These are phyloP conservation scores for Eupeodes luniger DNA, from an alignment of 2,888 invertebrate species.

Conservation along the genomic window DNA sequence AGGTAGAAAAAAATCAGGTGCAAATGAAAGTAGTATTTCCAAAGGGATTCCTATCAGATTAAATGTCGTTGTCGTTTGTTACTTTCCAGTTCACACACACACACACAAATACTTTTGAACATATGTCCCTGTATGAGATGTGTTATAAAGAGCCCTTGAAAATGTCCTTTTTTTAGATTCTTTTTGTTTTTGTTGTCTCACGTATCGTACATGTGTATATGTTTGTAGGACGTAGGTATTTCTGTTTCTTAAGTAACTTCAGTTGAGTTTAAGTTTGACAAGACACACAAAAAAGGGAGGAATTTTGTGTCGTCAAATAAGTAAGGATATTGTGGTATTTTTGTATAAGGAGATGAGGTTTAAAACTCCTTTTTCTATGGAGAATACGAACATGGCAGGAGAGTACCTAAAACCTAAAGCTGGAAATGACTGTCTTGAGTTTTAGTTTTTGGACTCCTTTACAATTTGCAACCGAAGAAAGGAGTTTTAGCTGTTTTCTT, in stretches of 20 bases:
- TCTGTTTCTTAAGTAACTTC: conserved; percentile 19
- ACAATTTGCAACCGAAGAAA: background rate
- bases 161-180: conserved; percentile 20
- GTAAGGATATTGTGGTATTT: conserved; percentile 8
- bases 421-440: conserved; percentile 11
- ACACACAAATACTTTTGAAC: background rate
- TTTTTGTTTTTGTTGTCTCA: conserved; percentile 22
- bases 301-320: conserved; percentile 8
- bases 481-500: conserved; percentile 4
- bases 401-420: background rate
- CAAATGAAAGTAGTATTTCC: conserved; percentile 56
- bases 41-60: conserved; percentile 50
- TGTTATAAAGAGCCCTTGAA: conserved; percentile 52
- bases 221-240: background rate
- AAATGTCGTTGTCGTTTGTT: conserved; percentile 7
- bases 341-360: background rate
- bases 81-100: conserved; percentile 9
- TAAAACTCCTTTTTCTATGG: conserved; percentile 10
- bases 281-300: conserved; percentile 19
- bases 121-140: background rate
- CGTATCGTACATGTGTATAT: background rate
- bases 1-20: conserved; percentile 50
- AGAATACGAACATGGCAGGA: too few relatives aligned
- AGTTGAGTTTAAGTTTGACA: conserved; percentile 16
- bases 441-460: conserved; percentile 12